Evolutionary conservation across 2,797 vertebrate species (phyloP).

Genomic region (Aotus griseimembra): DNA sequence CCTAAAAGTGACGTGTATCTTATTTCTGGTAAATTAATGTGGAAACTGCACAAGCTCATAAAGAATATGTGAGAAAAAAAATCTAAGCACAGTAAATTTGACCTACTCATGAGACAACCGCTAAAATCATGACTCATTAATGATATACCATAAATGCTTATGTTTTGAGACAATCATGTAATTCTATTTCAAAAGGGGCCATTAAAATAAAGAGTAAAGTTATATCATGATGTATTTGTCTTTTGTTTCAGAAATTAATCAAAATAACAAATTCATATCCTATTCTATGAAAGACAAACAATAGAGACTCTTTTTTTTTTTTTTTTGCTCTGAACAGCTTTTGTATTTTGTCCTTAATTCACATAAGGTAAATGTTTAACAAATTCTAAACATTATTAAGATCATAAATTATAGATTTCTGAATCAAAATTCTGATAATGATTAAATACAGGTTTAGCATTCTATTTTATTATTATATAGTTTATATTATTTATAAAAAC

Average conservation of each 20-base stretch:
- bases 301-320: background rate
- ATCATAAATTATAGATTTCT: background rate
- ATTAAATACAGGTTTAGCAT: background rate
- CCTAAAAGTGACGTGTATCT: slow-evolving; percentile 52
- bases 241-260: background rate
- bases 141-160: background rate
- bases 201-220: background rate
- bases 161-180: background rate
- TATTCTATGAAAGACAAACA: background rate
- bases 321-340: background rate
- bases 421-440: slow-evolving; percentile 24
- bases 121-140: background rate
- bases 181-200: background rate
- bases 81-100: background rate
- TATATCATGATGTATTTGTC: background rate
- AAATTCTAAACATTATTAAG: slow-evolving; percentile 37
- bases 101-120: background rate
- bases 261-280: background rate
- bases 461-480: background rate
- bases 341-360: slow-evolving; percentile 22
- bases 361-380: background rate
- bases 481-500: background rate
- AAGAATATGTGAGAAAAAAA: background rate
- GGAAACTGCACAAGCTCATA: background rate
- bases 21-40: slow-evolving; percentile 22